These are phyloP conservation scores for Melanchra persicariae DNA, from an alignment of 2,888 invertebrate species.

Conservation along the genomic window DNA sequence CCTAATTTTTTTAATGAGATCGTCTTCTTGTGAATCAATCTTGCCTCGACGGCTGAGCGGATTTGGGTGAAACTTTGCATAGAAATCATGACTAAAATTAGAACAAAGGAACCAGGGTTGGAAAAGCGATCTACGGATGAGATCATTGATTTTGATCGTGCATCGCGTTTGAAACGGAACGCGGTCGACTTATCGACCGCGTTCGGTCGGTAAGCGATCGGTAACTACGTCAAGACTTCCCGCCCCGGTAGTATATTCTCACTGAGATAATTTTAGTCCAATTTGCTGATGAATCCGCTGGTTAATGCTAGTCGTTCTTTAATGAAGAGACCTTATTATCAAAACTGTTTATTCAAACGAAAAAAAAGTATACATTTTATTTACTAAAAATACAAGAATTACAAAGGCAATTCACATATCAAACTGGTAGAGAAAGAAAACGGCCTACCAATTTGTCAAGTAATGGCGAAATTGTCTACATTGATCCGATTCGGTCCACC, in stretches of 20 bases:
- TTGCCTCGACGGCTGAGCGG: no score
- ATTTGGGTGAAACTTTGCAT: not conserved
- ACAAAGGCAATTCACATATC: not conserved
- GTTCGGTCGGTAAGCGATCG: no score
- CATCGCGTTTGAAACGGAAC: no score
- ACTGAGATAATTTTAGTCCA: not conserved
- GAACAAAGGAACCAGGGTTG: rapidly evolving
- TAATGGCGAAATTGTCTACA: conserved; percentile 47
- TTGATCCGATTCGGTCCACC: conserved; percentile 51
- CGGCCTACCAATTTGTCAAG: conserved; percentile 37
- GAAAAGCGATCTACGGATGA: no score
- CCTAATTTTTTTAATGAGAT: no score
- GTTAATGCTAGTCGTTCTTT: not conserved
- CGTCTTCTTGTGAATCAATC: no score
- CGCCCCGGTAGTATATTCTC: no score
- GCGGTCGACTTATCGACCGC: no score
- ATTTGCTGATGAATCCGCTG: not conserved
- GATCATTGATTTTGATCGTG: no score
- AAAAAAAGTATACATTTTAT: not conserved
- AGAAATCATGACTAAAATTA: not conserved
- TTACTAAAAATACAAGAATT: conserved; percentile 3
- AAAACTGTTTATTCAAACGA: not conserved
- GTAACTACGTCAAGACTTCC: no score
- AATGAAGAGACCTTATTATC: not conserved
- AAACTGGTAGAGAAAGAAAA: conserved; percentile 12